Conservation (phyloP, 2,888 invertebrate genomes). For the Stratiomys singularior region DNA sequence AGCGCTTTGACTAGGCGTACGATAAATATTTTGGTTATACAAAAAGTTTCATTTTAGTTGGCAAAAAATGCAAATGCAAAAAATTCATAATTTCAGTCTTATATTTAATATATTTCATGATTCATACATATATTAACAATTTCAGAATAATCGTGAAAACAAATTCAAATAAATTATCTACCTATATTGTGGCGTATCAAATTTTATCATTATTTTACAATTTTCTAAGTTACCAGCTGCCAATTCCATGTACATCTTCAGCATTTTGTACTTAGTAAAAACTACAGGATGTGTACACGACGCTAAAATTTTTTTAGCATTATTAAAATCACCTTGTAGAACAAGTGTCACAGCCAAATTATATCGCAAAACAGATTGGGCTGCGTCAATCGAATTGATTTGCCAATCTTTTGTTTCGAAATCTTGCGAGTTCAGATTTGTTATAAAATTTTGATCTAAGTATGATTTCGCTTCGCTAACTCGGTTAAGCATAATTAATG, state of each 20-base stretch:
- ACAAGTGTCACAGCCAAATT: conserved; percentile 82
- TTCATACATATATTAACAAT: too few relatives aligned
- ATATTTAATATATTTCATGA: too few relatives aligned
- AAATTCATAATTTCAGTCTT: too few relatives aligned
- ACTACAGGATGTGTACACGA: conserved; percentile 62
- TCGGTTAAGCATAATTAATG: conserved; percentile 82
- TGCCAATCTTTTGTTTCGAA: conserved; percentile 68
- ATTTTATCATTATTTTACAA: conserved; percentile 44
- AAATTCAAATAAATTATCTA: conserved; percentile 27
- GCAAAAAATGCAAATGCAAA: too few relatives aligned
- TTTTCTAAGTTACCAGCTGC: conserved; percentile 62
- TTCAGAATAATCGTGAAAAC: too few relatives aligned
- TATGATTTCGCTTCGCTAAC: conserved; percentile 86
- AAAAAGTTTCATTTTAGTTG: too few relatives aligned
- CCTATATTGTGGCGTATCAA: conserved; percentile 46
- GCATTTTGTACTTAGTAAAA: conserved; percentile 57
- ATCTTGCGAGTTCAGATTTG: conserved; percentile 67
- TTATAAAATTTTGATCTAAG: conserved; percentile 80
- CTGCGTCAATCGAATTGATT: conserved; percentile 70
- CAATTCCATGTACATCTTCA: conserved; percentile 71
- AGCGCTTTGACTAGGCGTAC: too few relatives aligned
- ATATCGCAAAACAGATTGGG: conserved; percentile 78
- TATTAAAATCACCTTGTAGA: conserved; percentile 78
- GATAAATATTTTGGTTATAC: too few relatives aligned
- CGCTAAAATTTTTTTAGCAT: conserved; percentile 64